Evolutionary conservation across 2,888 invertebrate species (phyloP).

Genomic region (Anthrax anthrax): DNA sequence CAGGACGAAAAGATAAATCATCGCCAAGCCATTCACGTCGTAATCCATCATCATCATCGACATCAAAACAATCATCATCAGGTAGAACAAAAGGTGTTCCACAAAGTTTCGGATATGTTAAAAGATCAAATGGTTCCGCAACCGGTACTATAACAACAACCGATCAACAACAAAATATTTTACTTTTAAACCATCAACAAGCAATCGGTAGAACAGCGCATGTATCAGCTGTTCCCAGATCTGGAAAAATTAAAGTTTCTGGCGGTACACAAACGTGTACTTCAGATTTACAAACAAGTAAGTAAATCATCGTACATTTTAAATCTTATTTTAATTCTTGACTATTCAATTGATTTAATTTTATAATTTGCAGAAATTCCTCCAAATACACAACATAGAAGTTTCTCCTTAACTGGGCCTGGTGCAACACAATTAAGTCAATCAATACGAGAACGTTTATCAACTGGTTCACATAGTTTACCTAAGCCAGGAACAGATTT

Average conservation of each 20-base stretch:
- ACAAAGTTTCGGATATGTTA: conserved; percentile 74
- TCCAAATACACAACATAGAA: conserved; percentile 64
- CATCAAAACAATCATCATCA: conserved; percentile 12
- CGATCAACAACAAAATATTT: conserved; percentile 29
- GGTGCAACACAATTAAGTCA: conserved; percentile 77
- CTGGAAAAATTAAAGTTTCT: conserved; percentile 70
- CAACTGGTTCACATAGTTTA: conserved; percentile 73
- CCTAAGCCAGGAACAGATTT: conserved; percentile 57
- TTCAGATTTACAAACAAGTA: conserved; percentile 58
- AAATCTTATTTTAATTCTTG: background rate
- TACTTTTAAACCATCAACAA: conserved; percentile 23
- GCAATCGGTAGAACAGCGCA: conserved; percentile 52
- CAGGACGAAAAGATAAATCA: conserved; percentile 31
- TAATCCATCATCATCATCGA: conserved; percentile 25
- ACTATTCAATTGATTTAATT: background rate
- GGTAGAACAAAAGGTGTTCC: conserved; percentile 60
- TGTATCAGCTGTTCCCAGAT: conserved; percentile 71
- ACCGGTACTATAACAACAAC: conserved; percentile 37
- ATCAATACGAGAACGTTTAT: conserved; percentile 66
- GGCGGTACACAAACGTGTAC: conserved; percentile 82
- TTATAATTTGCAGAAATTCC: conserved; percentile 36
- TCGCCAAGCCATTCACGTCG: conserved; percentile 31
- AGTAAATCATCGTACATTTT: conserved; percentile 23
- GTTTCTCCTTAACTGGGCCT: conserved; percentile 71
- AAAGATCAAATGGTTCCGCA: conserved; percentile 51